Base-by-base conservation (phyloP, 2,113 vertebrate genomes). In the Trachemys scripta region DNA sequence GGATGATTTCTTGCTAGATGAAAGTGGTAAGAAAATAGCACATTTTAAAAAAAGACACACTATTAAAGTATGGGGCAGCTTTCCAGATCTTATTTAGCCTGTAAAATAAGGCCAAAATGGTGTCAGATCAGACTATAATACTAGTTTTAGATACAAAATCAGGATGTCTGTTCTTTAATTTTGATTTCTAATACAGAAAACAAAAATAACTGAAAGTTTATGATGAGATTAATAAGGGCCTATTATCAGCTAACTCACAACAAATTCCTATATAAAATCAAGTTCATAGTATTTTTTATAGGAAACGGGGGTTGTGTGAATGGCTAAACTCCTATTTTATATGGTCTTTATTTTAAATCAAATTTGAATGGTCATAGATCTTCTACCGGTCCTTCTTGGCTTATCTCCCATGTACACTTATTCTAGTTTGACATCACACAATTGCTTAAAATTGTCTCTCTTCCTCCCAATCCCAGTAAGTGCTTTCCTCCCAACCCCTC, bases 1-100 rank as follows among this genome's bases (percentile, higher is more conserved):
- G 96, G 99, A 99, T 98, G 99, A 99, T 97, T 99, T 99, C 98
- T 99, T 99, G 95, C 98, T 99, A 98, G 99, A 99, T 98, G 99
- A 99, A 98, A 99, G 97, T 97, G 99, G 99, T 99, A 98, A 99
- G 98, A 93, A 97, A 94, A 95, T 94, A 10, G 84, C 84, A 22
- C 45, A 22, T 81, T 85, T 96, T 93, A 54, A 92, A 69, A 57
- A 96, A 97, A 96, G 97, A 82, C 90, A 97, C 96, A 94, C 94
- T 94, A 80, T 84, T 54, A 89, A 65, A 90, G 80, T 97, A 82
- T 80, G 80, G 82, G 90, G 83, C 86, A 94, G 69, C 83, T 97
- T 98, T 98, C 50, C 31, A 17, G 94, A 89, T 92, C 53, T 72
- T 22, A 38, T 22, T 10, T 72, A n/a, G 19, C 19, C 65, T 95